Evolutionary conservation across 2,113 vertebrate genomes (phyloP).

Genomic region (Xenopus borealis): DNA sequence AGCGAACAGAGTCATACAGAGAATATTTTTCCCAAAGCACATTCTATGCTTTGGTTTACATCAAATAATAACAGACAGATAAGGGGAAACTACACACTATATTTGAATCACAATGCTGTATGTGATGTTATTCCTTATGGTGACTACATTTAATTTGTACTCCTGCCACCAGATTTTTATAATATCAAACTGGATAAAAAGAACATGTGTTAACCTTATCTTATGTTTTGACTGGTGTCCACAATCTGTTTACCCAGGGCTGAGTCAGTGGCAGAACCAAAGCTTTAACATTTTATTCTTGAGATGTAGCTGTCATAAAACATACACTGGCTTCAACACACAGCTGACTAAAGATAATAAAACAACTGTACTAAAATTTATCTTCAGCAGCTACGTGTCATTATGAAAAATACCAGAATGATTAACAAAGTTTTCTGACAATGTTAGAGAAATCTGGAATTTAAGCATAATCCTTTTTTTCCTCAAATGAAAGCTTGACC

Average conservation of each 20-base stretch:
- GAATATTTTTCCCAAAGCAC: too few species aligned
- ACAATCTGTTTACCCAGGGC: background rate
- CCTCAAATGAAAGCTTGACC: conserved; percentile 2
- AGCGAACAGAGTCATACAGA: too few species aligned
- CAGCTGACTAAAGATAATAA: conserved; percentile 13
- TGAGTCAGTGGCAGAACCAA: conserved; percentile 12
- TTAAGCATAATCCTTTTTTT: background rate
- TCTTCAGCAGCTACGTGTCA: background rate
- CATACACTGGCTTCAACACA: conserved; percentile 16
- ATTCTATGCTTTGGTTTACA: too few species aligned
- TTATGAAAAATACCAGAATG: conserved; percentile 12
- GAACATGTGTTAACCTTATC: conserved; percentile 13
- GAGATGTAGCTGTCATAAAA: background rate
- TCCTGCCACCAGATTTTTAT: too few species aligned
- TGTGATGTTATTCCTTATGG: too few species aligned
- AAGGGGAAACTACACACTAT: too few species aligned
- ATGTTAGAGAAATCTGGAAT: background rate
- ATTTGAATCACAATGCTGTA: too few species aligned
- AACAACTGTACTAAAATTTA: conserved; percentile 12
- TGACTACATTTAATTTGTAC: too few species aligned
- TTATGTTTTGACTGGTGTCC: conserved; percentile 23
- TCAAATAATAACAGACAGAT: too few species aligned
- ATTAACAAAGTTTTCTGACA: background rate
- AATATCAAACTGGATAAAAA: background rate
- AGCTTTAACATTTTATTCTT: conserved; percentile 10